Conservation (phyloP, 2,888 invertebrate genomes). For the Leucoptera coffeella region DNA sequence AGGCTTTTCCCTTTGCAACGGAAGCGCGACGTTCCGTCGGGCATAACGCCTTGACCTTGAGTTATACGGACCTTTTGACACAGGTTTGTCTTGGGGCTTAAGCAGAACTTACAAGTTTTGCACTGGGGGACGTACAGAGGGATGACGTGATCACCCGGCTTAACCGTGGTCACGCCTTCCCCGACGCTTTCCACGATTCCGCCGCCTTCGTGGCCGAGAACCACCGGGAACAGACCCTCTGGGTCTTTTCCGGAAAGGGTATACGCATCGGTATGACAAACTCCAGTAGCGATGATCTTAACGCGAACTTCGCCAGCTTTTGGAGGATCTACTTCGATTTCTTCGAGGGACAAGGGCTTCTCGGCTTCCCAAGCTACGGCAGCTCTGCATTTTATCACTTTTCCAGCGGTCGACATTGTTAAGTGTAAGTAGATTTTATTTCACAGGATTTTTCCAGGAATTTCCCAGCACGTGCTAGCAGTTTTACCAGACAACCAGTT, state of each 20-base stretch:
- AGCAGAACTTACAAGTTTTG: conserved; percentile 92
- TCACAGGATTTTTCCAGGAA: too few species aligned
- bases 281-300: conserved; percentile 69
- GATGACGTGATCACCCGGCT: conserved; percentile 93
- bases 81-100: conserved; percentile 91
- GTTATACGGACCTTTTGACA: conserved; percentile 87
- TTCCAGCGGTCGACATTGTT: conserved; percentile 34
- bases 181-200: conserved; percentile 97
- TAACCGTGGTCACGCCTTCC: conserved; percentile 79
- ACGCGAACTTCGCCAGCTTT: conserved; percentile 87
- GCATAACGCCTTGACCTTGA: conserved; percentile 87
- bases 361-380: conserved; percentile 97
- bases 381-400: conserved; percentile 87
- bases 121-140: conserved; percentile 97
- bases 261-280: conserved; percentile 92
- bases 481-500: too few species aligned
- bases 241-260: conserved; percentile 84
- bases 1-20: conserved; percentile 68
- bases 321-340: conserved; percentile 90
- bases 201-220: conserved; percentile 94
- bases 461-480: too few species aligned
- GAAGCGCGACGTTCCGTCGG: conserved; percentile 85
- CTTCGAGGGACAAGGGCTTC: conserved; percentile 82
- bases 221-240: conserved; percentile 86
- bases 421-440: too few species aligned